phyloP scores from a whole-genome alignment of 30 jellyfish, hydroid and myxozoan genomes.

The Mastigias papua region DNA sequence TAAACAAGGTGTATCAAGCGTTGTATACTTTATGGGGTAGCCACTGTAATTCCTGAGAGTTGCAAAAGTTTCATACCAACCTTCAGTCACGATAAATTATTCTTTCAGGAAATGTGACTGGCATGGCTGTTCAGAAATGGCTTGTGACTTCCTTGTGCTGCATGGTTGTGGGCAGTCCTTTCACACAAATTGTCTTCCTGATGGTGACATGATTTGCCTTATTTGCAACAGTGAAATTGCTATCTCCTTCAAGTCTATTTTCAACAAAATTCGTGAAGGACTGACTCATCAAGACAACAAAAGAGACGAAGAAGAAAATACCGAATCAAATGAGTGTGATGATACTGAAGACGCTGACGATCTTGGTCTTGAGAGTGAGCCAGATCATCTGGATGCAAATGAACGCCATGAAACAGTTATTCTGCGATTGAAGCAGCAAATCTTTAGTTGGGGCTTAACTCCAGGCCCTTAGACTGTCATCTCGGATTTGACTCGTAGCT shows the following conservation, averaged over 20 bases:
- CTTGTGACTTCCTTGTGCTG: slow-evolving; percentile 11
- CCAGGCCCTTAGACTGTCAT: background rate
- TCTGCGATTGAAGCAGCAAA: slow-evolving; percentile 2
- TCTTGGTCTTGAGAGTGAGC: background rate
- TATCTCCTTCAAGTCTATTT: background rate
- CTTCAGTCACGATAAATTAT: too few species aligned
- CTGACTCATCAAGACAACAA: background rate
- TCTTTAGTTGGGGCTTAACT: background rate
- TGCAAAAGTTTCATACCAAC: too few species aligned
- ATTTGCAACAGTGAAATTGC: slow-evolving; percentile 17
- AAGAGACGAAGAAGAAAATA: background rate
- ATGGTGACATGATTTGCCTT: slow-evolving; percentile 5
- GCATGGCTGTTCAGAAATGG: slow-evolving; percentile 6
- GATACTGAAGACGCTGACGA: background rate
- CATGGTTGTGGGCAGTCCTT: slow-evolving; percentile 58
- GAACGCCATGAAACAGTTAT: background rate
- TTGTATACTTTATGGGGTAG: too few species aligned
- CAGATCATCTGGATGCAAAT: background rate
- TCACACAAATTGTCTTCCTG: slow-evolving; percentile 13
- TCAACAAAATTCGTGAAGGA: slow-evolving; percentile 9
- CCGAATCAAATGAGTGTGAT: background rate
- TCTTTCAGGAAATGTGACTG: slow-evolving; percentile 17
- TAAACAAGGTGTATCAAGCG: too few species aligned
- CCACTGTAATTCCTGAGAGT: too few species aligned
- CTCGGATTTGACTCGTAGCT: too few species aligned